Conservation (phyloP, 1,140 invertebrate species). For the Stegodyphus dumicola region DNA sequence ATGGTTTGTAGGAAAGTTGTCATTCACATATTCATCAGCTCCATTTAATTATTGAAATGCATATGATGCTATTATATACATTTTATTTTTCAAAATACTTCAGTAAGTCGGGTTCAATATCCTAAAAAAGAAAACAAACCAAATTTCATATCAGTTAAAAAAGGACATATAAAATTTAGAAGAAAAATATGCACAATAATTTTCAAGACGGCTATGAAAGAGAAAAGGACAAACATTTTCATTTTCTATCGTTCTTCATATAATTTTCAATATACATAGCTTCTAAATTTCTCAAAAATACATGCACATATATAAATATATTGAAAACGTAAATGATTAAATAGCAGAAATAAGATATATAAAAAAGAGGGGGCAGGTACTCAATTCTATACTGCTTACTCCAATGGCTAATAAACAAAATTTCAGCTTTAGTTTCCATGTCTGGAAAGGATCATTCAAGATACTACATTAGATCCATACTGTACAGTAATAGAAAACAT, state of each 20-base stretch:
- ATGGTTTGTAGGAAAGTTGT: constrained; percentile 37
- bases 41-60: background rate
- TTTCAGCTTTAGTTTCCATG: no score
- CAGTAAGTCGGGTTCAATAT: constrained; percentile 64
- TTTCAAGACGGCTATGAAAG: background rate
- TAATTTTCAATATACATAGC: background rate
- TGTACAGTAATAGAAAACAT: no score
- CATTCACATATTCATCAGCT: constrained; percentile 9
- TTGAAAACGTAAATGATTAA: no score
- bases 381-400: no score
- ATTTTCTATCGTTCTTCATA: background rate
- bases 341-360: no score
- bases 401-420: no score
- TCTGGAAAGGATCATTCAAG: no score
- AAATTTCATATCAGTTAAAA: background rate
- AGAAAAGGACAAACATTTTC: background rate
- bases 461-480: no score
- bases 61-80: background rate
- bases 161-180: background rate
- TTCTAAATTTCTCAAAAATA: background rate
- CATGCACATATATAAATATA: no score
- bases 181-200: background rate
- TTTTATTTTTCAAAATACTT: constrained; percentile 59
- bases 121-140: constrained; percentile 62
- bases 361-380: no score